These are phyloP conservation scores for Orchesella cincta DNA, from an alignment of 1,140 invertebrate species.

Conservation along the genomic window DNA sequence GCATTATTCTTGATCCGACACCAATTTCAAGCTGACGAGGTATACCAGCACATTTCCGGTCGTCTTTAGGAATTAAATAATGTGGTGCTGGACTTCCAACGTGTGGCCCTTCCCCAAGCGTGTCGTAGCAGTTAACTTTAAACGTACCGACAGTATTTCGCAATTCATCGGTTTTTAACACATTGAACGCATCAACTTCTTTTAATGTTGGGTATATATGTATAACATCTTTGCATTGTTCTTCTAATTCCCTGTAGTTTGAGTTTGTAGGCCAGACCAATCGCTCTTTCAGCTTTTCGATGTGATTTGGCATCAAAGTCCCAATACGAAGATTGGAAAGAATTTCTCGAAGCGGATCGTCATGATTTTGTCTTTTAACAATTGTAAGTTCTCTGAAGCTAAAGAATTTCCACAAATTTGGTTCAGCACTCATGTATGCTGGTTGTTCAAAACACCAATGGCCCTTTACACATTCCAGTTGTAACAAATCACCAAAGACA, in stretches of 20 bases:
- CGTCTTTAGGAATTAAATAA: neutral
- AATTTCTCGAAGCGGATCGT: neutral
- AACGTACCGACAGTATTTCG: neutral
- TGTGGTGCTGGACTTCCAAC: neutral
- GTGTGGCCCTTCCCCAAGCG: neutral
- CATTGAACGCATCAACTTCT: too few relatives aligned
- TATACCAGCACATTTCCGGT: neutral
- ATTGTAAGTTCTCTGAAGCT: neutral
- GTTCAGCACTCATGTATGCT: neutral
- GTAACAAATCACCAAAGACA: constrained; percentile 1
- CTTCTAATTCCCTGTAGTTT: too few relatives aligned
- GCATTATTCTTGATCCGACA: neutral
- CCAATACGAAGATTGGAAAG: too few relatives aligned
- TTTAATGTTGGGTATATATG: too few relatives aligned
- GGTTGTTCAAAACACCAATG: neutral
- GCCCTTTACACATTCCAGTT: neutral
- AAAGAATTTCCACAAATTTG: constrained; percentile 8
- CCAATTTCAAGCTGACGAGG: neutral
- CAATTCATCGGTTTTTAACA: too few relatives aligned
- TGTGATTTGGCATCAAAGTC: too few relatives aligned
- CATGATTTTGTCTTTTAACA: neutral
- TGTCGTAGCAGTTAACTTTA: neutral
- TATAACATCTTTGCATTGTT: too few relatives aligned
- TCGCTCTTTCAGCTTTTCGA: too few relatives aligned
- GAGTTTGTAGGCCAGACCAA: too few relatives aligned